A percentile compares a stretch with the other conserved stretches of the same genome.
These are phyloP conservation scores for Sander lucioperca DNA, from an alignment of 2,113 vertebrate species.

Conservation along the genomic window DNA sequence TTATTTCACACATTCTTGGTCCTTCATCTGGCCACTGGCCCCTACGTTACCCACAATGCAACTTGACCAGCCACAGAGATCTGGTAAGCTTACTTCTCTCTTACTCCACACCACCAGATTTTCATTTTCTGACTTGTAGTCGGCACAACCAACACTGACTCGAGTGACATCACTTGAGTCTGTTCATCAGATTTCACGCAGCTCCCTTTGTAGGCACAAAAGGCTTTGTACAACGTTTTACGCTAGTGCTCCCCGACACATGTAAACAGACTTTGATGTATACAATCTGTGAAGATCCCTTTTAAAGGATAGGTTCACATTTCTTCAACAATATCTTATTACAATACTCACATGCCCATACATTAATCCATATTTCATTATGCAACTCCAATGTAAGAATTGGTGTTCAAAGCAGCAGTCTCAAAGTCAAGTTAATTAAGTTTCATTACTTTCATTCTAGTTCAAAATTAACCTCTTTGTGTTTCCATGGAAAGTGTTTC, in stretches of 20 bases:
- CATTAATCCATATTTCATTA: not conserved
- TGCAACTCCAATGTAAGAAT: not conserved
- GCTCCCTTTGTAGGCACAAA: not conserved
- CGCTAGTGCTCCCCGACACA: not conserved
- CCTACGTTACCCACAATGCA: too few relatives aligned
- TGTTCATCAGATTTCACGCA: not conserved
- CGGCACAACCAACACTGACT: too few relatives aligned
- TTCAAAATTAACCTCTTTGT: not conserved
- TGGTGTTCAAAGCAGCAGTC: not conserved
- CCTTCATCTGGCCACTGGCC: too few relatives aligned
- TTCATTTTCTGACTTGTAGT: too few relatives aligned
- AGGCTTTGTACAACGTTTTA: not conserved
- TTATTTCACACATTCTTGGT: too few relatives aligned
- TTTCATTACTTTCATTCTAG: not conserved
- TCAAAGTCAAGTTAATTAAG: not conserved
- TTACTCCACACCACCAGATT: too few relatives aligned
- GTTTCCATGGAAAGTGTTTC: not conserved
- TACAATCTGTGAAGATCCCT: not conserved
- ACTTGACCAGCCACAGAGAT: too few relatives aligned
- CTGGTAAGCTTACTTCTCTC: too few relatives aligned
- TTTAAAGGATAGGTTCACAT: not conserved
- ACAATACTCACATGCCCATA: not conserved
- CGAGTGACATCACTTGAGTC: not conserved
- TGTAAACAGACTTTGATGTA: not conserved
- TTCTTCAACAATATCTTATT: not conserved